Evolutionary conservation across 2,113 vertebrate genomes (phyloP), one percentile per base, ranked within the genome.

Genomic region (Emydura subglobosa): DNA sequence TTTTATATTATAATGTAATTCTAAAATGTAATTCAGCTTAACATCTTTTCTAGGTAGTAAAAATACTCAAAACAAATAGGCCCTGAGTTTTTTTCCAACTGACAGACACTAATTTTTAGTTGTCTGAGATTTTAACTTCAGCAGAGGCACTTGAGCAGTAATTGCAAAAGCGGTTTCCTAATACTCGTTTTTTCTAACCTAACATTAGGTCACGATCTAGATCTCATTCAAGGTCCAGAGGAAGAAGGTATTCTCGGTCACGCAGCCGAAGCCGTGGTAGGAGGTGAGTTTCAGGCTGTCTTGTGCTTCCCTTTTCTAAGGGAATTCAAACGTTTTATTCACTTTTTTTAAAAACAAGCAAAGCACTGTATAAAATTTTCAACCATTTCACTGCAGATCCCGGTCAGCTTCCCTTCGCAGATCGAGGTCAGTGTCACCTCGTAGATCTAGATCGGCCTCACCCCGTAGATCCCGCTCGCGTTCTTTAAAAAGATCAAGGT

Each of bases 1-100:
- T 98, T 99, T 99, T 98, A 96, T 98, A 98, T 98, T 98, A 97
- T 98, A 96, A 97, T 98, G 98, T 98, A 98, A 98, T 98, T 98
- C 97, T 98, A 98, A 98, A 97, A 98, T 98, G 97, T 98, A 98
- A 98, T 98, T 97, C 98, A 98, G 95, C 98, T 98, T 98, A 98
- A 98, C 98, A 97, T 98, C 98, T 98, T 98, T 98, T 97, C 98
- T 99, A 98, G 98, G 98, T 98, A 98, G 98, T 98, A 97, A 97
- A 97, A 98, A 97, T 98, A 92, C 95, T 97, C 94, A 94, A 97
- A 97, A 92, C 85, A 95, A 97, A 95, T 98, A 98, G 98, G 98
- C 96, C 98, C 98, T 98, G 97, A 97, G 61, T 97, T 97, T 94
- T 98, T 98, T 98, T 98, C 96, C 97, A 98, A 94, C 96, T 98